Conservation (phyloP, 2,888 invertebrate genomes). For the Muscina levida region DNA sequence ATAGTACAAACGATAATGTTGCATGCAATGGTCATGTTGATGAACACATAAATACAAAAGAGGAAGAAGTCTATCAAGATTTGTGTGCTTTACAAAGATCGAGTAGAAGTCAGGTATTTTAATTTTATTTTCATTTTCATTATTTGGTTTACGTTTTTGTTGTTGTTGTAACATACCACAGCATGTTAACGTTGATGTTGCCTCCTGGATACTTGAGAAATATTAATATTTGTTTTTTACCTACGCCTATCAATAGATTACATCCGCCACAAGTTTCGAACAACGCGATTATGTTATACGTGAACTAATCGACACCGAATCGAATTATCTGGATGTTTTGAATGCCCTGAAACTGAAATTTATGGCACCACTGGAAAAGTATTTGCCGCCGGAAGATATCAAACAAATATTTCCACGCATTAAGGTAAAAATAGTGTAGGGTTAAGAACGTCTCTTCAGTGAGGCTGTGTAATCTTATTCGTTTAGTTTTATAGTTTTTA, state of each 20-base stretch:
- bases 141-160: constrained; percentile 41
- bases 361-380: constrained; percentile 86
- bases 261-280: constrained; percentile 84
- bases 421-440: too few relatives aligned
- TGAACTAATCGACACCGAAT: constrained; percentile 97
- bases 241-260: constrained; percentile 77
- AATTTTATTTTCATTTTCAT: constrained; percentile 42
- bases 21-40: constrained; percentile 79
- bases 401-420: constrained; percentile 94
- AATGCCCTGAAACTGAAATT: constrained; percentile 90
- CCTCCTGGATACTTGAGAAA: background rate
- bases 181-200: constrained; percentile 9
- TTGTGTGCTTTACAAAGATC: constrained; percentile 88
- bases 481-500: too few relatives aligned
- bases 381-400: constrained; percentile 88
- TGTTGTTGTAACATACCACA: constrained; percentile 5
- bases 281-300: constrained; percentile 96
- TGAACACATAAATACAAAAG: constrained; percentile 82
- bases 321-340: constrained; percentile 96
- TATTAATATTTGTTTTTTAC: background rate
- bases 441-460: too few relatives aligned
- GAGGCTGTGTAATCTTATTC: too few relatives aligned
- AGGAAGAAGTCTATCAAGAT: constrained; percentile 97
- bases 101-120: constrained; percentile 81
- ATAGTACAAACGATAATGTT: constrained; percentile 82